phyloP scores from a whole-genome alignment of 2,113 vertebrate genomes.

The Empidonax alnorum region DNA sequence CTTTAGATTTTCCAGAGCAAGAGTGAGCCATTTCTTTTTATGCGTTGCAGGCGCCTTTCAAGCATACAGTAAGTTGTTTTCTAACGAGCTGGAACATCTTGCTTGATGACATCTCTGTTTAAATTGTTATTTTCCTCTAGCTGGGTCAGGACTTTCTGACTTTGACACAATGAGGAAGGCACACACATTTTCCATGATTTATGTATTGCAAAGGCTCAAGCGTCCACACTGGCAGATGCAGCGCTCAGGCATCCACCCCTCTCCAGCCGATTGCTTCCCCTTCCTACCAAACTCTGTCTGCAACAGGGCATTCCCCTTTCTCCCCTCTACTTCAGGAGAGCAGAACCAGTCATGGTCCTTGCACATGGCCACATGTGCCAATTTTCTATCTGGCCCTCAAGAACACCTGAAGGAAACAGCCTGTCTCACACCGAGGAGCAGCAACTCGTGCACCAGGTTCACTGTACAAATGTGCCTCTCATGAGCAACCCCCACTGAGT shows the following conservation, averaged over 20 bases:
- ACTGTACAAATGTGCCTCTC: background rate
- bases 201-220: background rate
- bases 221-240: background rate
- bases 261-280: background rate
- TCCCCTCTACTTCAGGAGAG: background rate
- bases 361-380: accelerated
- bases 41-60: background rate
- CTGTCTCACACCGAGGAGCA: background rate
- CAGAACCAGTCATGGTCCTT: background rate
- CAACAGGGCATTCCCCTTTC: background rate
- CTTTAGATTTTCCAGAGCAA: slow-evolving; percentile 14
- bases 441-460: background rate
- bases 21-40: background rate
- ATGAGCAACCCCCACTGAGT: background rate
- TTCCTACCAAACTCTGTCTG: background rate
- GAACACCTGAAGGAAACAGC: background rate
- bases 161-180: background rate
- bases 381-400: background rate
- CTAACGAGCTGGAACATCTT: slow-evolving; percentile 38
- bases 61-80: slow-evolving; percentile 3
- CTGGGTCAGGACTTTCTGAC: slow-evolving; percentile 42
- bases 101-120: slow-evolving; percentile 19
- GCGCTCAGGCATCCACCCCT: background rate
- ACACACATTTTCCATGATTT: background rate
- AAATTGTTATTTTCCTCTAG: slow-evolving; percentile 36